Evolutionary conservation across 2,113 vertebrate species (phyloP).

Genomic region (Desmodus rotundus): DNA sequence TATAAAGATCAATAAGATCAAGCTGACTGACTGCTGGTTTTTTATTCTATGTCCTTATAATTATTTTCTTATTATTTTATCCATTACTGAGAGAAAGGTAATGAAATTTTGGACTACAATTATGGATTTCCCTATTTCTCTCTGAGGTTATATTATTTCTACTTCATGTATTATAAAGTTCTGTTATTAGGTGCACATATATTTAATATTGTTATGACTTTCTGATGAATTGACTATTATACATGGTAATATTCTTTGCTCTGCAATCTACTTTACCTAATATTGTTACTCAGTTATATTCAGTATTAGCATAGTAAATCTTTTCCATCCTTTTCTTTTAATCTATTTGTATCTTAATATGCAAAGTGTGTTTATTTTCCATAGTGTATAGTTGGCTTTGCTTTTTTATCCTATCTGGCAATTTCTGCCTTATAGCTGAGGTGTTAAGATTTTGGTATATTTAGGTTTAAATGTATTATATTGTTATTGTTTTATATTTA

Average conservation of each 20-base stretch:
- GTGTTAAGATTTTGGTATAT: neutral
- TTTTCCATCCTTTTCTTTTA: neutral
- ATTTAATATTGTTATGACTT: neutral
- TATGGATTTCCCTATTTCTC: neutral
- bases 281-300: neutral
- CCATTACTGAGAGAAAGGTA: neutral
- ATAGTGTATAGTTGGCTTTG: neutral
- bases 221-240: neutral
- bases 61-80: neutral
- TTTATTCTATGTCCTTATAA: neutral
- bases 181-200: neutral
- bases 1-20: neutral
- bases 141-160: neutral
- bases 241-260: neutral
- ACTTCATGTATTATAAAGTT: neutral
- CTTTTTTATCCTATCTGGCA: neutral
- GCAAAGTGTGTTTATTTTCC: neutral
- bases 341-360: neutral
- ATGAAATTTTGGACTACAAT: neutral
- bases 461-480: too few species aligned
- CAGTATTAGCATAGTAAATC: neutral
- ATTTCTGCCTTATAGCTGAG: neutral
- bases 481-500: neutral
- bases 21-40: neutral
- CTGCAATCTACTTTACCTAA: neutral